phyloP scores from a whole-genome alignment of 2,888 invertebrate genomes.

The Mythimna pallens region DNA sequence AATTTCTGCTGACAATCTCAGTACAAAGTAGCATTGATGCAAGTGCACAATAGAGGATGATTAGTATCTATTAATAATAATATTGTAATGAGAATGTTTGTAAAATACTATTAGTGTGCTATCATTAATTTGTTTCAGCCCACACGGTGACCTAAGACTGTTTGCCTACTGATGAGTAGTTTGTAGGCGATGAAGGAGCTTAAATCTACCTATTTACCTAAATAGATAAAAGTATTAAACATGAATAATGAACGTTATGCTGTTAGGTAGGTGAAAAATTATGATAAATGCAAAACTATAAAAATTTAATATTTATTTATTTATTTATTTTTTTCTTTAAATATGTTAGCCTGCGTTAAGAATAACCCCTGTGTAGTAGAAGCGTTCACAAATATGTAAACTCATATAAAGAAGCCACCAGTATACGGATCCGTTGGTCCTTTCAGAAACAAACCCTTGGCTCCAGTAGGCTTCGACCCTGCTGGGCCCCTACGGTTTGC shows the following conservation, averaged over 20 bases:
- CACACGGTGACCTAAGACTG: constrained; percentile 30
- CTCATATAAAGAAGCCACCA: too few species aligned
- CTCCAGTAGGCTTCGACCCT: too few species aligned
- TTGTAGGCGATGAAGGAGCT: constrained; percentile 22
- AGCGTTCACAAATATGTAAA: too few species aligned
- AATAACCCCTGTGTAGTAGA: too few species aligned
- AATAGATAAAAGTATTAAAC: neutral
- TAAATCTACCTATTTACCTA: neutral
- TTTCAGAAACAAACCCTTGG: too few species aligned
- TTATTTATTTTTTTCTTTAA: too few species aligned
- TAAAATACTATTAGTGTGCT: constrained; percentile 41
- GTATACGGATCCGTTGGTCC: too few species aligned
- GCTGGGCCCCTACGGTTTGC: too few species aligned
- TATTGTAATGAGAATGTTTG: constrained; percentile 17
- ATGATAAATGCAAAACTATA: too few species aligned
- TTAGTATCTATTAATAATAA: constrained; percentile 52
- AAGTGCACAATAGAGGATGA: constrained; percentile 41
- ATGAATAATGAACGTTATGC: constrained; percentile 9
- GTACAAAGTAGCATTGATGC: constrained; percentile 27
- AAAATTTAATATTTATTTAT: too few species aligned
- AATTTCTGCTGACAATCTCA: neutral
- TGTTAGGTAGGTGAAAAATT: too few species aligned
- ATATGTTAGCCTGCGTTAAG: too few species aligned
- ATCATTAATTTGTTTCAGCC: constrained; percentile 50
- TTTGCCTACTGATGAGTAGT: constrained; percentile 34